Evolutionary conservation across 2,113 vertebrate species (phyloP), one percentile per base, ranked within the genome.

Genomic region (Caranx ignobilis): DNA sequence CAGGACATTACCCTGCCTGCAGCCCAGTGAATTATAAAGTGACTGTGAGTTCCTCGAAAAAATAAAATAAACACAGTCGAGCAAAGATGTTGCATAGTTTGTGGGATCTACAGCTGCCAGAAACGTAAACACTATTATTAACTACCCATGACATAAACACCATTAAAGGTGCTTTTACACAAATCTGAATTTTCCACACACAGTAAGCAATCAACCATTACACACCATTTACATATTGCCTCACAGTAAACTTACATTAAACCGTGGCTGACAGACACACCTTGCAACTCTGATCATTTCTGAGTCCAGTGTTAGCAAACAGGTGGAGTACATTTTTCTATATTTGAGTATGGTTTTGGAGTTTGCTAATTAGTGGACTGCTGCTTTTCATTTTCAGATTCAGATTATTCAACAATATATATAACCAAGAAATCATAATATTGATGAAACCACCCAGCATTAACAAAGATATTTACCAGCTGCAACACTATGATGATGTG

Each of bases 61-160:
- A 19, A 48, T 7, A 47, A 21, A 39, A 10, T 18, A 11, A 54
- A 45, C 31, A 55, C 31, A 55, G 52, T 21, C 10, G n/a, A 12
- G 32, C 39, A 80, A 57, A 50, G 11, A 52, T 48, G 41, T 57
- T 57, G 55, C 12, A 32, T 15, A n/a, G 10, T n/a, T 54, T 73
- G 37, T 56, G 34, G 47, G 48, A 68, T 15, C 19, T 41, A 43
- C 4, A 47, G 4, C 15, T 13, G 0, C 1, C 11, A 21, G 21
- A 31, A 26, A 41, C 5, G 11, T 21, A 39, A 59, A 43, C n/a
- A 59, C 18, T 52, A 43, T 18, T 32, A 71, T 71, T 39, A 71
- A 39, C 11, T 61, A 61, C n/a, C 71, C 34, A 35, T 63, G 37
- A 31, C 26, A 41, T 34, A 37, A 39, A 31, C 39, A 45, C 35